phyloP scores from a whole-genome alignment of 2,888 invertebrate genomes.

The Tenthredo livida region DNA sequence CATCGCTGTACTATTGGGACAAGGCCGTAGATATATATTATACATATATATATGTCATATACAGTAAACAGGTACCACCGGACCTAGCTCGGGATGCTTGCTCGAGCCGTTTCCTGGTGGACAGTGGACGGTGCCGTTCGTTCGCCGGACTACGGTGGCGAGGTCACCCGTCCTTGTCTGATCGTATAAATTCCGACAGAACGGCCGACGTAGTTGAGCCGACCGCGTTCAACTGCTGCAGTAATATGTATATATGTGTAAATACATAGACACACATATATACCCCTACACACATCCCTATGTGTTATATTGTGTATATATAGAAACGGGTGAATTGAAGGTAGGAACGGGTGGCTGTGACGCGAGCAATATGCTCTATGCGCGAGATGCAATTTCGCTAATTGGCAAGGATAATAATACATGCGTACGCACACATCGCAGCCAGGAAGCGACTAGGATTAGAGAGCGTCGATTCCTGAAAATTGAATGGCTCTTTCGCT shows the following conservation, averaged over 20 bases:
- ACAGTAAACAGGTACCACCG: slow-evolving; percentile 29
- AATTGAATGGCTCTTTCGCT: slow-evolving; percentile 7
- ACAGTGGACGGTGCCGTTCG: slow-evolving; percentile 1
- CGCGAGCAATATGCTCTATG: slow-evolving; percentile 54
- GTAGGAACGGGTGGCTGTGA: slow-evolving; percentile 35
- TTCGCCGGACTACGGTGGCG: slow-evolving; percentile 18
- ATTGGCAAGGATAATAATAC: slow-evolving; percentile 66
- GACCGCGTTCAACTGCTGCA: slow-evolving; percentile 31
- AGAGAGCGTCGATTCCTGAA: neutral
- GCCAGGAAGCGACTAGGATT: neutral
- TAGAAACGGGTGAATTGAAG: slow-evolving; percentile 44
- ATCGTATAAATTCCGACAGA: slow-evolving; percentile 49
- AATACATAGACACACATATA: neutral
- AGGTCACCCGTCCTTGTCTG: slow-evolving; percentile 45
- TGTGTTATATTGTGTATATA: slow-evolving; percentile 6
- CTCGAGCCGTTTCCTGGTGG: slow-evolving; percentile 46
- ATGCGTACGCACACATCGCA: neutral
- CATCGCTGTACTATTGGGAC: slow-evolving; percentile 5
- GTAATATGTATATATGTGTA: neutral
- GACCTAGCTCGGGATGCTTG: slow-evolving; percentile 15
- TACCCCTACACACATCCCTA: neutral
- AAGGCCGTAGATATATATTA: neutral
- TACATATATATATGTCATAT: neutral
- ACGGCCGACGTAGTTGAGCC: slow-evolving; percentile 48
- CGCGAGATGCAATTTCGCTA: slow-evolving; percentile 66